Evolutionary conservation across 2,113 vertebrate species (phyloP).

Genomic region (Sceloporus undulatus): DNA sequence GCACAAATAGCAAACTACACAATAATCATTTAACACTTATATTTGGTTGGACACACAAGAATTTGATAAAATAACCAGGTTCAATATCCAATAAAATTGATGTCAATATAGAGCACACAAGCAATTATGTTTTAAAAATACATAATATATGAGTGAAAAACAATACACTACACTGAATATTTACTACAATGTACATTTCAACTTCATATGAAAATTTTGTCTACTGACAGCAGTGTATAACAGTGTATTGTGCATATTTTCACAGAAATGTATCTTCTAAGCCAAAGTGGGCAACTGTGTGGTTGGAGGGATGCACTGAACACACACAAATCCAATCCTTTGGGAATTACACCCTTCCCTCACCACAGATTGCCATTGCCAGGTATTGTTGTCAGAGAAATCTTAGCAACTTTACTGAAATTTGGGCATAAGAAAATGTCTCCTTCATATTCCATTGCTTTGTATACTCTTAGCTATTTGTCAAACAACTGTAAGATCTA

Average conservation of each 20-base stretch:
- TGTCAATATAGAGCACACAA: background rate
- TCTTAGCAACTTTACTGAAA: no score
- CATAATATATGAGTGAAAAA: background rate
- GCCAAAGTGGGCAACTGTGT: no score
- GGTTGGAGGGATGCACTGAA: no score
- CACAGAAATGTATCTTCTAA: background rate
- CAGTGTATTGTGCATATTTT: background rate
- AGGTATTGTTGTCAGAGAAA: no score
- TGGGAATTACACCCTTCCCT: no score
- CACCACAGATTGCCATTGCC: no score
- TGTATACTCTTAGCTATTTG: background rate
- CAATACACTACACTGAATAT: background rate
- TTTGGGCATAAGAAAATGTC: background rate
- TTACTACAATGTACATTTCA: background rate
- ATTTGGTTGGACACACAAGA: background rate
- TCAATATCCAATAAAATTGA: background rate
- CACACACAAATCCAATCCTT: no score
- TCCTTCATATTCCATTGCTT: background rate
- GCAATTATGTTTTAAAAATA: background rate
- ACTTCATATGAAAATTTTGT: background rate
- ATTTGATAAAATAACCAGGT: background rate
- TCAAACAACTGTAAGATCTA: background rate
- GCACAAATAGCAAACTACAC: background rate
- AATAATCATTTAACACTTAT: background rate
- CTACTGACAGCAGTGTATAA: background rate